phyloP scores from a whole-genome alignment of 2,888 invertebrate genomes.

The Drosophila paracracens region DNA sequence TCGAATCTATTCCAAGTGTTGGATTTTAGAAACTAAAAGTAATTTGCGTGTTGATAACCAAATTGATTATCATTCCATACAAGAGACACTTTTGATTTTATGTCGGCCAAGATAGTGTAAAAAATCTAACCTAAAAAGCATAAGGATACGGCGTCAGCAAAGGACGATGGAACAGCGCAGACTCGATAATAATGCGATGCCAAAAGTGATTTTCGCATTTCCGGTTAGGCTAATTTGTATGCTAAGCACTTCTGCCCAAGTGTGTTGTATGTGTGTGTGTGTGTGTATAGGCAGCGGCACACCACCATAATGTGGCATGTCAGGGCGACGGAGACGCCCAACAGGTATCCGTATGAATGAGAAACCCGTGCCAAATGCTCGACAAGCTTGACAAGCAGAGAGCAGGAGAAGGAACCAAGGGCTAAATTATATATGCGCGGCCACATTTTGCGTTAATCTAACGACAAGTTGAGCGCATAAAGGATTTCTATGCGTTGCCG shows the following conservation, averaged over 20 bases:
- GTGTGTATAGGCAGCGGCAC: constrained; percentile 23
- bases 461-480: constrained; percentile 77
- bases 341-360: constrained; percentile 58
- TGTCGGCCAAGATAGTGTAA: constrained; percentile 2
- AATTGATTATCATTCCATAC: constrained; percentile 51
- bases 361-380: constrained; percentile 39
- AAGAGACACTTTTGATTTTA: constrained; percentile 12
- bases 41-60: constrained; percentile 59
- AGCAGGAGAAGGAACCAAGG: not conserved
- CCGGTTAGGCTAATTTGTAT: constrained; percentile 77
- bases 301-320: constrained; percentile 24
- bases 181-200: constrained; percentile 72
- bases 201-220: constrained; percentile 77
- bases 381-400: not conserved
- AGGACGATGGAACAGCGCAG: constrained; percentile 24
- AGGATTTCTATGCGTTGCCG: constrained; percentile 74
- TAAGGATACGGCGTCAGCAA: constrained; percentile 7
- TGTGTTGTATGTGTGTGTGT: constrained; percentile 13
- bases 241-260: constrained; percentile 65
- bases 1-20: not conserved
- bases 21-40: constrained; percentile 7
- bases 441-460: constrained; percentile 80
- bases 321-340: constrained; percentile 43
- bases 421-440: constrained; percentile 72
- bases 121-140: not conserved